These are phyloP conservation scores for Caretta caretta DNA, from an alignment of 2,113 vertebrate genomes.

Conservation along the genomic window DNA sequence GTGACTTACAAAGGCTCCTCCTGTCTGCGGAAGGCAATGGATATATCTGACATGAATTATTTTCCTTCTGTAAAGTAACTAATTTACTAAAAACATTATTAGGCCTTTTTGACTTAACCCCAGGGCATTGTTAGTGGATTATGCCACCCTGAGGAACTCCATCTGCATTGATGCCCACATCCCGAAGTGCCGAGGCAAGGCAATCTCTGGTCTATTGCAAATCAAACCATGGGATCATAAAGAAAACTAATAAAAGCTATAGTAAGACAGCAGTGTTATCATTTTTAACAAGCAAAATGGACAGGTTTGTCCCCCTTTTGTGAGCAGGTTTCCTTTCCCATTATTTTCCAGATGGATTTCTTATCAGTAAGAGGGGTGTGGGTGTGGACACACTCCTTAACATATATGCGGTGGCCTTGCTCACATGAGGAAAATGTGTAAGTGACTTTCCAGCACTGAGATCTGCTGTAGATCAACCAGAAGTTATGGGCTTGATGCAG, in stretches of 20 bases:
- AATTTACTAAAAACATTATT: not conserved
- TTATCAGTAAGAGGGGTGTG: not conserved
- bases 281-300: not conserved
- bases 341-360: not conserved
- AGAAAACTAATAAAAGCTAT: not conserved
- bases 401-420: too few relatives aligned
- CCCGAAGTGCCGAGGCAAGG: not conserved
- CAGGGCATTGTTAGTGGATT: not conserved
- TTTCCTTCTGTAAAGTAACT: not conserved
- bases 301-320: not conserved
- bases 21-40: not conserved
- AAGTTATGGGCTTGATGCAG: not conserved
- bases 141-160: not conserved
- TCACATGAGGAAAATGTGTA: too few relatives aligned
- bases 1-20: not conserved
- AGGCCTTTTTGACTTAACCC: not conserved
- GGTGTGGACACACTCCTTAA: not conserved
- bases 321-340: not conserved
- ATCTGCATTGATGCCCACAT: not conserved
- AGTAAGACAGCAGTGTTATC: not conserved
- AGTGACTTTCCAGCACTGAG: not conserved
- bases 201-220: not conserved
- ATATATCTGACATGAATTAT: not conserved
- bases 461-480: not conserved
- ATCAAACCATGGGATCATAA: not conserved